Evolutionary conservation across 2,888 invertebrate species (phyloP), one percentile per base, ranked within the genome.

Genomic region (Aphidius colemani): DNA sequence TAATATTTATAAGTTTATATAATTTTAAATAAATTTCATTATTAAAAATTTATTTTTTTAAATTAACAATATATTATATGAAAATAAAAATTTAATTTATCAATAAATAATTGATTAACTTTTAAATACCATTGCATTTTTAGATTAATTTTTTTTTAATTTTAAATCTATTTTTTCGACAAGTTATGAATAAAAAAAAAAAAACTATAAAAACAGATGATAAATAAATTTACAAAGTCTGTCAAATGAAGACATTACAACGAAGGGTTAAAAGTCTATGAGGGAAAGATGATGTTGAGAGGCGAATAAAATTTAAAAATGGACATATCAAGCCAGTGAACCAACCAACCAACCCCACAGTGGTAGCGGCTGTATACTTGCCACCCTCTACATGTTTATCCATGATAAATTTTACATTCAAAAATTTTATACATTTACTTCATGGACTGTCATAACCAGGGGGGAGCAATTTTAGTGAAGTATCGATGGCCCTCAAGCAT

Each of bases 401-500:
- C 45, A 51, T 53, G 53, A 59, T 68, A 64, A 64, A 67, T 66
- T 69, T 63, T 67, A 64, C 43, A 53, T 60, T 10, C 57, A 61
- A 30, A 55, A 13, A 51, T 53, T 59, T 61, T 59, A 46, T 59
- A 51, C 56, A 18, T 44, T 48, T 9, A 11, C 63, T 46, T 51
- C 53, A 48, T 3, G 49, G 30, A 41, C 30, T 30, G 30, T 30
- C 30, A 30, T 30, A 30, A 30, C 30, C 30, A 18, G 45, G 51
- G 62, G 60, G n/a, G 64, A 63, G 61, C 41, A 39, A 30, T 30
- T 30, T 30, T 30, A 30, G 30, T 30, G 3, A 30, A 30, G 70
- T 75, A 78, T 77, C 75, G 71, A 75, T 74, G 73, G 69, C 74
- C 73, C 72, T 75, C 71, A 72, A 74, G 71, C 75, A 71, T 71